phyloP scores from a whole-genome alignment of 2,797 vertebrate genomes.

The Hippocampus kuda region DNA sequence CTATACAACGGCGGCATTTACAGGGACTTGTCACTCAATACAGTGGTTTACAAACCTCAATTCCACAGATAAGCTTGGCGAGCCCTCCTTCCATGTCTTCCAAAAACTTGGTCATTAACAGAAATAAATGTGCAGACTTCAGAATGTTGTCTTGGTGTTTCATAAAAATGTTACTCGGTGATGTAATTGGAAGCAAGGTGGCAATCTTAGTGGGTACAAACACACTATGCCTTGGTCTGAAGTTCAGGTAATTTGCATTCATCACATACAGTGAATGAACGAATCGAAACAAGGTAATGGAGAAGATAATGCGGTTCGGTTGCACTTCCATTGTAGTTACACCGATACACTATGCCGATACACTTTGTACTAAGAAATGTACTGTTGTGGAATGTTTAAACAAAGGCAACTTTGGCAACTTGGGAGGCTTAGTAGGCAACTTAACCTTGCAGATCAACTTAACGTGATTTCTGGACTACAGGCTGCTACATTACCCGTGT shows the following conservation, averaged over 20 bases:
- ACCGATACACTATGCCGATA: too few species aligned
- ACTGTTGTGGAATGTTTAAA: background rate
- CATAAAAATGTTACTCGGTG: background rate
- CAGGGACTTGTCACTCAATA: too few species aligned
- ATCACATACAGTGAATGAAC: background rate
- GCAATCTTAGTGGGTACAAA: background rate
- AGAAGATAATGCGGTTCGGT: background rate
- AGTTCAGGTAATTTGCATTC: slow-evolving; percentile 6
- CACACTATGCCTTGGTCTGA: too few species aligned
- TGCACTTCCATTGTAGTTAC: background rate
- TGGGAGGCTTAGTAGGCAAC: background rate
- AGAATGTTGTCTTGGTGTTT: background rate
- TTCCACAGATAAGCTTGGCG: too few species aligned
- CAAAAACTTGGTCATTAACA: background rate
- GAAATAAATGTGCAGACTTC: background rate
- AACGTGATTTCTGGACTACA: background rate
- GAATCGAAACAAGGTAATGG: background rate
- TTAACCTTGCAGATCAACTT: background rate
- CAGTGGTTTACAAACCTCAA: too few species aligned
- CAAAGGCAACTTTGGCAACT: background rate
- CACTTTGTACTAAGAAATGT: too few species aligned
- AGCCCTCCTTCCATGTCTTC: too few species aligned
- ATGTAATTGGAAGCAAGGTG: background rate
- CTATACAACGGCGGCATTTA: too few species aligned
- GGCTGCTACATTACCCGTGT: too few species aligned